phyloP scores from a whole-genome alignment of 2,113 vertebrate genomes.

The Proterorhinus semilunaris region DNA sequence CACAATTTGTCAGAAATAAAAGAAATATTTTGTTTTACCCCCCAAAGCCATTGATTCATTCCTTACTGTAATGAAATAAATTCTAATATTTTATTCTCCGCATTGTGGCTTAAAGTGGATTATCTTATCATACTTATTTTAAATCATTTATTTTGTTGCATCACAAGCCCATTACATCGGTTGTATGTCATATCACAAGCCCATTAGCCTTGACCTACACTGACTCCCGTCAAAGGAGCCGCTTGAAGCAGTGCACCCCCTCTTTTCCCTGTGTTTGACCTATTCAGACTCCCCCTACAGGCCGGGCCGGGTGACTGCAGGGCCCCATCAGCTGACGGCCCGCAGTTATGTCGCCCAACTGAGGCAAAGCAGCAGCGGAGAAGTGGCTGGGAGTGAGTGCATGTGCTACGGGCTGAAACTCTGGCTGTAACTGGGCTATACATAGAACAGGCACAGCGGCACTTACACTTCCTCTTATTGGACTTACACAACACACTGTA shows the following conservation, averaged over 20 bases:
- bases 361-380: slow-evolving; percentile 33
- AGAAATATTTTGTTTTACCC: no score
- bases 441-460: background rate
- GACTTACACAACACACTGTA: slow-evolving; percentile 24
- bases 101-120: no score
- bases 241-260: background rate
- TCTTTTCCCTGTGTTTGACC: slow-evolving; percentile 15
- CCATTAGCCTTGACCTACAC: background rate
- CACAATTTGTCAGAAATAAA: no score
- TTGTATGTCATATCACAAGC: no score
- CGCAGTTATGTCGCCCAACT: slow-evolving; percentile 21
- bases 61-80: no score
- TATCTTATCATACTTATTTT: no score
- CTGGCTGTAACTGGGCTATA: background rate
- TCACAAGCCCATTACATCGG: background rate
- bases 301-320: slow-evolving; percentile 18
- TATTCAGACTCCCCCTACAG: slow-evolving; percentile 67
- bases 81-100: no score
- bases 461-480: slow-evolving; percentile 30
- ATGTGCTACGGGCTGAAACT: background rate
- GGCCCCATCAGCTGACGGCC: slow-evolving; percentile 31
- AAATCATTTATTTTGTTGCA: no score
- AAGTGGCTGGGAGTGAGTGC: background rate
- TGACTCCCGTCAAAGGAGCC: slow-evolving; percentile 16
- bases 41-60: no score